phyloP scores from a whole-genome alignment of 2,797 vertebrate species.

The Cirrhinus molitorella region DNA sequence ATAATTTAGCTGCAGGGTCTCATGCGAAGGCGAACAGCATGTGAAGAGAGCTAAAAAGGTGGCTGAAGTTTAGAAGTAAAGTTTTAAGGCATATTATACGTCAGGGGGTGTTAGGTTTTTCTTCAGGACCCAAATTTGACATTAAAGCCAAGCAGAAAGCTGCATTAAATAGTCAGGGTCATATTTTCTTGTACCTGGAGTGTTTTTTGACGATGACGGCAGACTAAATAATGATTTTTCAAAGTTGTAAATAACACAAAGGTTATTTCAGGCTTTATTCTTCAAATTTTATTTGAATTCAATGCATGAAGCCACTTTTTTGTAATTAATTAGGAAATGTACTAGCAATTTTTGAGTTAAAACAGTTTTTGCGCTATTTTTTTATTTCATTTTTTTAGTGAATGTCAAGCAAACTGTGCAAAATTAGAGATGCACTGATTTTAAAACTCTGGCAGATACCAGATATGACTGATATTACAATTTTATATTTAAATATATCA shows the following conservation, averaged over 20 bases:
- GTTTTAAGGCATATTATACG: constrained; percentile 1
- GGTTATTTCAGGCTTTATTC: background rate
- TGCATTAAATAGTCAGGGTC: background rate
- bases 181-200: background rate
- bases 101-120: background rate
- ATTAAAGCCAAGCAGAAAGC: background rate
- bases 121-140: background rate
- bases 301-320: too few species aligned
- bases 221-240: background rate
- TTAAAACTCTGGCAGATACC: background rate
- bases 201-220: background rate
- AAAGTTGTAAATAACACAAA: background rate
- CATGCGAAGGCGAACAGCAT: constrained; percentile 39
- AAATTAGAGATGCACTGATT: background rate
- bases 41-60: constrained; percentile 58
- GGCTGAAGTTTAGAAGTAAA: constrained; percentile 61
- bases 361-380: background rate
- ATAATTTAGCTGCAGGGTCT: constrained; percentile 75
- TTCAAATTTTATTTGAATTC: background rate
- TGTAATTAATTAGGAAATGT: background rate
- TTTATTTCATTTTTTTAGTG: background rate
- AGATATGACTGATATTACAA: too few species aligned
- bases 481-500: background rate
- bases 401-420: background rate
- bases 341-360: background rate